Evolutionary conservation across 30 jellyfish, hydroid and myxozoan genomes (phyloP), one percentile per base, ranked within the genome.

Genomic region (Phacellophora camtschatica): DNA sequence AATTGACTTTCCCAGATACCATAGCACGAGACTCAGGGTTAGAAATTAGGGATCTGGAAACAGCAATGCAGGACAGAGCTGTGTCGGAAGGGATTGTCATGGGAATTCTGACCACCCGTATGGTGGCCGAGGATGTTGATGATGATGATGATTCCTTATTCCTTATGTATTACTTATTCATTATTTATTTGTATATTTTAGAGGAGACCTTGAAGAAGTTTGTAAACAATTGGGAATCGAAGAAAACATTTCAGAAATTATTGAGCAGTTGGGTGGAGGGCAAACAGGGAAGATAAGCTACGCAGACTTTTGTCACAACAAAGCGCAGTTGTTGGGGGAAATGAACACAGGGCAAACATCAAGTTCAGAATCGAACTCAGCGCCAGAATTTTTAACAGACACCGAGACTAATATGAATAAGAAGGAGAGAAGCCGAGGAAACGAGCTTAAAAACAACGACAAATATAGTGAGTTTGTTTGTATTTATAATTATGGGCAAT

Each of bases 151-250:
- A 30, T 63, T 29, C 29, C 34, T 63, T 25, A 13, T 33, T 39
- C 22, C 2, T 54, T 51, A 32, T 25, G 19, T n/a, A 12, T 15
- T 24, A 11, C 59, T 1, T 2, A 9, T 10, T 5, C 18, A 19
- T 13, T 57, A 22, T 30, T 27, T 68, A 27, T 66, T 50, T 50
- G 37, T n/a, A 0, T 49, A 9, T 53, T 29, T 6, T 46, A 86
- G 96, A 84, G 77, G 90, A 39, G 99, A 94, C 71, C 87, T 94
- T 74, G 99, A 94, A 77, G 99, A 94, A 81, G 99, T 94, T 27
- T 83, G 96, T 45, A 87, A 56, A 36, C 95, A 85, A 53, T 69
- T 94, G 36, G 99, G 97, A 0, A 76, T 94, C 18, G 99, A 94
- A 56, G 97, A 95, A 42, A 78, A 87, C 87, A 82, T 88, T 4